phyloP scores from a whole-genome alignment of 1,140 invertebrate species.

The Ceratina japonica region DNA sequence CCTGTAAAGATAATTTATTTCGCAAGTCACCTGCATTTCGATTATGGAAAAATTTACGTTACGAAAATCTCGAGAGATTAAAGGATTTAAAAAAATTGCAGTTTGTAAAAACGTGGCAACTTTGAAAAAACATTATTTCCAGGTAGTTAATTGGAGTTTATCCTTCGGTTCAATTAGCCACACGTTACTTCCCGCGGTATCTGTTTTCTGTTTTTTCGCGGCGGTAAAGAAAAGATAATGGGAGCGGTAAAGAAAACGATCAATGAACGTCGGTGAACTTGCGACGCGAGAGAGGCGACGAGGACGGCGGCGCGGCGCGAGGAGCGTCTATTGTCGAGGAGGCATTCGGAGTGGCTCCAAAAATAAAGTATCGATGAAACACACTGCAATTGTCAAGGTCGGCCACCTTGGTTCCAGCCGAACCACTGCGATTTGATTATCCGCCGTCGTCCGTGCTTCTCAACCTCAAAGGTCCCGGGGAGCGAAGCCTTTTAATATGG shows the following conservation, averaged over 20 bases:
- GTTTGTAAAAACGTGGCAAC: too few species aligned
- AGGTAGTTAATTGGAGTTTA: too few species aligned
- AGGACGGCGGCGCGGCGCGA: neutral
- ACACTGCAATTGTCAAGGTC: slow-evolving; percentile 39
- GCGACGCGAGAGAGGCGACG: too few species aligned
- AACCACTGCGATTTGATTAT: slow-evolving; percentile 31
- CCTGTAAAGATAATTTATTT: too few species aligned
- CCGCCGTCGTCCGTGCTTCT: slow-evolving; percentile 23
- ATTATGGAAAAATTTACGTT: too few species aligned
- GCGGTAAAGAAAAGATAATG: neutral
- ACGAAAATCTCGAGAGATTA: too few species aligned
- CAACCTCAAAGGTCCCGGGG: neutral
- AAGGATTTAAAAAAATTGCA: too few species aligned
- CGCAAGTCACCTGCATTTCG: too few species aligned
- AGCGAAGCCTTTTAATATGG: neutral
- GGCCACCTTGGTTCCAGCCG: slow-evolving; percentile 27
- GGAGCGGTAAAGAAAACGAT: neutral
- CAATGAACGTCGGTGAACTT: neutral
- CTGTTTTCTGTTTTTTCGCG: neutral
- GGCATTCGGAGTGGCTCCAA: slow-evolving; percentile 13
- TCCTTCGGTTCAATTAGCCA: neutral
- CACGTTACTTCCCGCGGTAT: neutral
- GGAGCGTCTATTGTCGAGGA: neutral
- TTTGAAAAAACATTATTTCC: too few species aligned
- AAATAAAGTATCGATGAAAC: slow-evolving; percentile 37